Base-by-base conservation (phyloP, 2,113 vertebrate species). In the Ochotona curzoniae region DNA sequence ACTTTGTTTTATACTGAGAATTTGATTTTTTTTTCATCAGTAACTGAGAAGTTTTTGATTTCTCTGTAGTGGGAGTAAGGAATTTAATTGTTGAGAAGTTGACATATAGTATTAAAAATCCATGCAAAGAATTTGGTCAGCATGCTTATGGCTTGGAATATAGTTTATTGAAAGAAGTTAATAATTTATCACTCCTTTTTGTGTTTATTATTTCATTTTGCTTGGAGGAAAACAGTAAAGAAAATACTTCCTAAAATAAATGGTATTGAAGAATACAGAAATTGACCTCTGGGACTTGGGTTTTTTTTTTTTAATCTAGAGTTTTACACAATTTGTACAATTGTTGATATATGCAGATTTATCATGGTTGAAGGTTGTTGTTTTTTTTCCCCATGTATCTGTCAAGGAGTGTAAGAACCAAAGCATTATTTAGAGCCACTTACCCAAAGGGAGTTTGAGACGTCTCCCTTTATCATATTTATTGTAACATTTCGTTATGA, bases 361-460 rank as follows among this genome's bases (percentile, higher is more conserved):
- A 93, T 78, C 64, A 61, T 13, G 14, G 3, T 49, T 70, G 14
- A 85, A 90, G n/a, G n/a, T n/a, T n/a, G n/a, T n/a, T n/a, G 47
- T 17, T 91, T 76, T 90, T 67, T 32, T 75, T 60, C 69, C 14
- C 23, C 54, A 51, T 76, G 8, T 75, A 49, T 5, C 8, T 54
- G 8, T 83, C 26, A 64, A n/a, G 15, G 25, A 86, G 47, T 80
- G 81, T 7, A 67, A 83, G 66, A 93, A 15, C 30, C 49, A 92
- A 64, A 83, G 61, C 70, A 79, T n/a, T 54, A 79, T 75, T 90
- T 60, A 80, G 38, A 86, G 86, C 70, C 63, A 92, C 57, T 91
- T 83, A 83, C n/a, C 13, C 86, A 69, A 70, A 89, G 10, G 38
- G 20, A 94, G 38, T 88, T 51, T 95, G 49, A 60, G 63, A 30